Conservation (phyloP, 2,888 invertebrate species). For the Atethmia centrago region DNA sequence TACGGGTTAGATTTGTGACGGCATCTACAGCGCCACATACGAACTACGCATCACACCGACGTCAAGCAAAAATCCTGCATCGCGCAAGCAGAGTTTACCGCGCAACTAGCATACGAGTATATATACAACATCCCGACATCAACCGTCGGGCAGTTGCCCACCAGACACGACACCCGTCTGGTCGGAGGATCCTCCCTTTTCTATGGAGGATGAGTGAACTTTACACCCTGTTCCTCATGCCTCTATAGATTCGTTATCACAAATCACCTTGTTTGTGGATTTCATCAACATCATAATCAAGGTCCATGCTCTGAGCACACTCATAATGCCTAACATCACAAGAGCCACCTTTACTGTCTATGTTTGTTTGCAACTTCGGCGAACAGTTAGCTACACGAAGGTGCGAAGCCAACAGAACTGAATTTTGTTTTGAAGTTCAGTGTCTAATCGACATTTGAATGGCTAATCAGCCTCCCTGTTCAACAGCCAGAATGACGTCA, state of each 20-base stretch:
- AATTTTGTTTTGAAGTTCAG: slow-evolving; percentile 19
- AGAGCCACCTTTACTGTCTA: not conserved
- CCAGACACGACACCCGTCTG: no score
- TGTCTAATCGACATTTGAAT: slow-evolving; percentile 15
- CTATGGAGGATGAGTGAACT: no score
- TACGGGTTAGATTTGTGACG: no score
- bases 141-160: no score
- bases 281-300: slow-evolving; percentile 9
- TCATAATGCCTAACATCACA: slow-evolving; percentile 1
- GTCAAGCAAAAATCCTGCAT: no score
- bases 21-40: no score
- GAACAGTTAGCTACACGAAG: slow-evolving; percentile 6
- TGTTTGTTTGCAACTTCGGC: not conserved
- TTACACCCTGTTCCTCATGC: no score
- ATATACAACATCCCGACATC: no score
- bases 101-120: no score
- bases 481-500: not conserved
- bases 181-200: no score
- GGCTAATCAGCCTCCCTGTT: not conserved
- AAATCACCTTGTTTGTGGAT: not conserved
- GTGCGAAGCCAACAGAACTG: not conserved
- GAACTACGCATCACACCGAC: no score
- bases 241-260: not conserved
- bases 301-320: not conserved
- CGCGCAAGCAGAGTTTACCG: no score